Conservation (phyloP, 2,888 invertebrate species). For the Dicycla oo region DNA sequence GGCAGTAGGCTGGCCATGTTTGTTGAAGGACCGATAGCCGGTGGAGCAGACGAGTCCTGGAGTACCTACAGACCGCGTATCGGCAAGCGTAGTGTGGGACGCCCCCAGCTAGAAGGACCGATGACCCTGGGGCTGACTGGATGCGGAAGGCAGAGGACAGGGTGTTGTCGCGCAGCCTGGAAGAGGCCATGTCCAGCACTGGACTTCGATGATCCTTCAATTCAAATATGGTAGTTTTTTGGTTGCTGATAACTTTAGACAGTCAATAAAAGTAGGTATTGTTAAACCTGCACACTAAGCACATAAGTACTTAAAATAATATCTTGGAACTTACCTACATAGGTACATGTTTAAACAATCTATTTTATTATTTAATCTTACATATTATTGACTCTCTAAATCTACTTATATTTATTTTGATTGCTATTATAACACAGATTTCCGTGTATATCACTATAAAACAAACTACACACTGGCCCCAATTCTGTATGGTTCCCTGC, state of each 20-base stretch:
- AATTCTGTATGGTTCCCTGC: too few relatives aligned
- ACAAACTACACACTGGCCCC: slow-evolving; percentile 14
- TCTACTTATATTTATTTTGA: slow-evolving; percentile 10
- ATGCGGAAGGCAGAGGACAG: too few relatives aligned
- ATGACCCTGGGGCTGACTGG: too few relatives aligned
- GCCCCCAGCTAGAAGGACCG: too few relatives aligned
- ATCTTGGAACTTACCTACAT: background rate
- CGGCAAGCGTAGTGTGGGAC: too few relatives aligned
- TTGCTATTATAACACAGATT: slow-evolving; percentile 20
- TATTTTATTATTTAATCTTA: slow-evolving; percentile 8
- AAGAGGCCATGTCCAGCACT: too few relatives aligned
- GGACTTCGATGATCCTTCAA: too few relatives aligned
- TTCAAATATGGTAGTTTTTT: background rate
- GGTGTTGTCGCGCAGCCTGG: too few relatives aligned
- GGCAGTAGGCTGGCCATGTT: too few relatives aligned
- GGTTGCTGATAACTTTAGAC: background rate
- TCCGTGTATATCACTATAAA: background rate
- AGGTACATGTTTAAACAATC: slow-evolving; percentile 4
- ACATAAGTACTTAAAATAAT: background rate
- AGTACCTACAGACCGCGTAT: too few relatives aligned
- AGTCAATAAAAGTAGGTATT: background rate
- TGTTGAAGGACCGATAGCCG: too few relatives aligned
- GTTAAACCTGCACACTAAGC: background rate
- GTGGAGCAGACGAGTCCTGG: too few relatives aligned
- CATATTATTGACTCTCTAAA: slow-evolving; percentile 3